Percentiles rank a stretch among this genome's conserved stretches.
Evolutionary conservation across 37 sponge, comb jelly and placozoan species (phyloP).

Genomic region (Crambe crambe): DNA sequence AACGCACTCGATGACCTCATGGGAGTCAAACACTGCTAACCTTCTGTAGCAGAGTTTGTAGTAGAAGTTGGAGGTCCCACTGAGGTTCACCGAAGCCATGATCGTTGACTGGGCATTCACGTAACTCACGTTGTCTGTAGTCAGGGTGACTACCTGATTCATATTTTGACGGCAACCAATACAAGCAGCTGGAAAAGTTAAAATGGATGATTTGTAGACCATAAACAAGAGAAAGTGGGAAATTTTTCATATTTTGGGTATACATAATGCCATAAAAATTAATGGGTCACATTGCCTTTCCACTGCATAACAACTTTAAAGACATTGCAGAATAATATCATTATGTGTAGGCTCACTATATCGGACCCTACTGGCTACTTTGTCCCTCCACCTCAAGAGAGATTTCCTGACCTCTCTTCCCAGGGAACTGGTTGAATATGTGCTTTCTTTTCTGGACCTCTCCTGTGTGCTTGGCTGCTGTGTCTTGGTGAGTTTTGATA

Average conservation of each 20-base stretch:
- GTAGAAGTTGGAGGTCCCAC: neutral
- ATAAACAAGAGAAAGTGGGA: too few relatives aligned
- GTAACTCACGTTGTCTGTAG: too few relatives aligned
- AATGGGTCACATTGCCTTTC: too few relatives aligned
- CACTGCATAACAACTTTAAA: too few relatives aligned
- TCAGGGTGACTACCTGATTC: too few relatives aligned
- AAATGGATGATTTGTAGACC: too few relatives aligned
- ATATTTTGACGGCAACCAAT: too few relatives aligned
- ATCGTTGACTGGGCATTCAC: neutral
- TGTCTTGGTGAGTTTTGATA: neutral
- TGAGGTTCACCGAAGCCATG: neutral
- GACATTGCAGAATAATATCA: too few relatives aligned
- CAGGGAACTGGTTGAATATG: constrained; percentile 1
- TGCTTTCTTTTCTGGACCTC: constrained; percentile 9
- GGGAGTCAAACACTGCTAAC: neutral
- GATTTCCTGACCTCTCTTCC: constrained; percentile 33
- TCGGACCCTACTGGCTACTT: constrained; percentile 5
- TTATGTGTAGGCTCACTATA: too few relatives aligned
- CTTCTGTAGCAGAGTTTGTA: constrained; percentile 1
- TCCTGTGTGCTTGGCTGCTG: neutral
- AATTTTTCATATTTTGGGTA: too few relatives aligned
- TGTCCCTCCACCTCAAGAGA: constrained; percentile 15
- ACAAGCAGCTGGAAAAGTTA: constrained; percentile 23
- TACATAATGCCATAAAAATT: too few relatives aligned
- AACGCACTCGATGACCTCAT: constrained; percentile 6